Evolutionary conservation across 2,888 invertebrate genomes (phyloP).

Genomic region (Leucania comma): DNA sequence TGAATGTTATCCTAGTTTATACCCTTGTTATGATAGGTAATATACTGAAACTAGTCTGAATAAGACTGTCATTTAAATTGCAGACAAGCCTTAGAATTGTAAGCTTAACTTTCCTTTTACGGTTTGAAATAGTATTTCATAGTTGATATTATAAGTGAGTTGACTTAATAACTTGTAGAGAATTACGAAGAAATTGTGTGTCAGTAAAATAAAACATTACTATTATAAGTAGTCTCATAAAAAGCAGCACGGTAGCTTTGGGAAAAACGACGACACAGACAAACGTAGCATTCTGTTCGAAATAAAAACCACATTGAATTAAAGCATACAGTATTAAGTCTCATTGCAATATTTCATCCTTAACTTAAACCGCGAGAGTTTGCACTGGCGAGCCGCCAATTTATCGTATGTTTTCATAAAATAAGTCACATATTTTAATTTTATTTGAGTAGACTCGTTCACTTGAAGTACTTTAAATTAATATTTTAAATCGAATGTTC

Average conservation of each 20-base stretch:
- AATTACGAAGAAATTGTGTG: background rate
- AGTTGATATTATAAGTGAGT: conserved; percentile 17
- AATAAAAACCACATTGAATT: background rate
- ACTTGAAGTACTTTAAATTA: conserved; percentile 1
- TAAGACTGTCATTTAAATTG: conserved; percentile 30
- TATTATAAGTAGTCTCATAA: too few species aligned
- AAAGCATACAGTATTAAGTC: background rate
- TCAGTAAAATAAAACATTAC: background rate
- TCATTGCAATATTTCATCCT: conserved; percentile 6
- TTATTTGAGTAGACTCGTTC: conserved; percentile 38
- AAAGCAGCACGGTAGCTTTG: background rate
- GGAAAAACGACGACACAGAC: background rate
- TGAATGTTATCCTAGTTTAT: conserved; percentile 30
- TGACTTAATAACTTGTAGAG: background rate
- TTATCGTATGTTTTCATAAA: conserved; percentile 24
- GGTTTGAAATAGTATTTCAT: conserved; percentile 19
- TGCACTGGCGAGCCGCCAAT: conserved; percentile 6
- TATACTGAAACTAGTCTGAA: conserved; percentile 18
- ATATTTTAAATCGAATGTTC: conserved; percentile 25
- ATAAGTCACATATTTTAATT: conserved; percentile 28
- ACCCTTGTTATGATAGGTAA: conserved; percentile 23
- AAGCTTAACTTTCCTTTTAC: conserved; percentile 32
- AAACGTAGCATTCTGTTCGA: background rate
- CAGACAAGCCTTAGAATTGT: conserved; percentile 16
- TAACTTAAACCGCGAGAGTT: background rate